Conservation (phyloP, 92 coral and sea anemone species). For the Epizoanthus fatuus region DNA sequence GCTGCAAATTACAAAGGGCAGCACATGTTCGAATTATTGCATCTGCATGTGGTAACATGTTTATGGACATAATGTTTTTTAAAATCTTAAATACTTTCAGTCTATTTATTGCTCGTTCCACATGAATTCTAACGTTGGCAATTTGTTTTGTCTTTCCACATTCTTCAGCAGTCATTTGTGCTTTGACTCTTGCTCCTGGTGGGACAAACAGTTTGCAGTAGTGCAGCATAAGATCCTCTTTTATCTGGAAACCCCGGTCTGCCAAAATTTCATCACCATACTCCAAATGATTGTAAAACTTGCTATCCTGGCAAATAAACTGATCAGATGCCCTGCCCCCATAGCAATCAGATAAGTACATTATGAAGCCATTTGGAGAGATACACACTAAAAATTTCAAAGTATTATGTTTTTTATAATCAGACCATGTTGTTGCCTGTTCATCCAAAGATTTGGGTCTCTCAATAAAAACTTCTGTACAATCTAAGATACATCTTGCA, state of each 20-base stretch:
- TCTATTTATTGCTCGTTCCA: constrained; percentile 42
- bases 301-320: constrained; percentile 27
- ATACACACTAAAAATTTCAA: constrained; percentile 49
- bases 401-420: constrained; percentile 56
- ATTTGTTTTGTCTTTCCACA: constrained; percentile 50
- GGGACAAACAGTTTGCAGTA: constrained; percentile 43
- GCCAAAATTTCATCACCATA: constrained; percentile 53
- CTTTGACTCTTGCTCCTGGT: constrained; percentile 46
- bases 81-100: constrained; percentile 47
- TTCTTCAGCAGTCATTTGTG: constrained; percentile 50
- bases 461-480: constrained; percentile 61
- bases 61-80: constrained; percentile 29
- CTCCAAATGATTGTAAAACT: constrained; percentile 49
- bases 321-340: constrained; percentile 62
- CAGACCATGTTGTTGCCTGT: constrained; percentile 55
- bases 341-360: constrained; percentile 37
- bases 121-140: constrained; percentile 49
- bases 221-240: constrained; percentile 48
- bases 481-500: constrained; percentile 46
- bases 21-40: constrained; percentile 40
- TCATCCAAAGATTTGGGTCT: constrained; percentile 48
- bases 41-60: constrained; percentile 38
- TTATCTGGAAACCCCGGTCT: constrained; percentile 54
- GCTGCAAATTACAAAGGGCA: constrained; percentile 49
- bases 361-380: constrained; percentile 52